These are phyloP conservation scores for Atherinomorus stipes DNA, from an alignment of 2,113 vertebrate species.

Conservation along the genomic window DNA sequence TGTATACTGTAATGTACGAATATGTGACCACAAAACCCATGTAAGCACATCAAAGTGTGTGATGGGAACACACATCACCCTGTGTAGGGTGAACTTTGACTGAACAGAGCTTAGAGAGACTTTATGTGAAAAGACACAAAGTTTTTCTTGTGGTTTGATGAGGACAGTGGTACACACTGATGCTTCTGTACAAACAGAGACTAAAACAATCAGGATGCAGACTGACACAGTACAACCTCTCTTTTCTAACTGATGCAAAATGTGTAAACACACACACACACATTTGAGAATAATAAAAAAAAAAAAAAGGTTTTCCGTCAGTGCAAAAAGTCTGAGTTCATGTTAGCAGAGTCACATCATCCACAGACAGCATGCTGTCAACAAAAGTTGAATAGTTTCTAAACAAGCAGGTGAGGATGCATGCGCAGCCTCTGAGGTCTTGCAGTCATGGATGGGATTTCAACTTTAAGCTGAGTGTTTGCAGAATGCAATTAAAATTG, in stretches of 20 bases:
- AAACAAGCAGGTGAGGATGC: slow-evolving; percentile 5
- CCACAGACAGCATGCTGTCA: slow-evolving; percentile 10
- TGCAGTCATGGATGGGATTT: slow-evolving; percentile 23
- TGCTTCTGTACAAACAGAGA: slow-evolving; percentile 50
- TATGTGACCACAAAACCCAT: slow-evolving; percentile 15
- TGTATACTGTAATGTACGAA: slow-evolving; percentile 19
- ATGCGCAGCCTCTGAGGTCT: slow-evolving; percentile 17
- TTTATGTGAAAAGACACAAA: slow-evolving; percentile 42
- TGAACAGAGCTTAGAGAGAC: slow-evolving; percentile 52
- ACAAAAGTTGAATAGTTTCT: slow-evolving; percentile 7
- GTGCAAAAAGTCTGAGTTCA: slow-evolving; percentile 64
- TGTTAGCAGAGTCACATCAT: slow-evolving; percentile 47
- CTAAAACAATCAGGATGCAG: slow-evolving; percentile 45
- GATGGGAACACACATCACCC: slow-evolving; percentile 23
- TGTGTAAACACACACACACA: not conserved
- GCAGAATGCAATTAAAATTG: slow-evolving; percentile 8
- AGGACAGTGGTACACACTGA: slow-evolving; percentile 29
- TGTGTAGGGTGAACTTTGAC: slow-evolving; percentile 14
- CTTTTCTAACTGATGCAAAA: slow-evolving; percentile 29
- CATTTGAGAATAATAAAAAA: not conserved
- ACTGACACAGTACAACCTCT: slow-evolving; percentile 2
- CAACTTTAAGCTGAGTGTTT: not conserved
- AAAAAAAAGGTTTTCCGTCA: slow-evolving; percentile 47
- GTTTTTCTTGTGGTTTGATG: slow-evolving; percentile 36
- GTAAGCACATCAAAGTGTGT: slow-evolving; percentile 25